Evolutionary conservation across 2,113 vertebrate species (phyloP), one percentile per base, ranked within the genome.

Genomic region (Nesospiza acunhae): DNA sequence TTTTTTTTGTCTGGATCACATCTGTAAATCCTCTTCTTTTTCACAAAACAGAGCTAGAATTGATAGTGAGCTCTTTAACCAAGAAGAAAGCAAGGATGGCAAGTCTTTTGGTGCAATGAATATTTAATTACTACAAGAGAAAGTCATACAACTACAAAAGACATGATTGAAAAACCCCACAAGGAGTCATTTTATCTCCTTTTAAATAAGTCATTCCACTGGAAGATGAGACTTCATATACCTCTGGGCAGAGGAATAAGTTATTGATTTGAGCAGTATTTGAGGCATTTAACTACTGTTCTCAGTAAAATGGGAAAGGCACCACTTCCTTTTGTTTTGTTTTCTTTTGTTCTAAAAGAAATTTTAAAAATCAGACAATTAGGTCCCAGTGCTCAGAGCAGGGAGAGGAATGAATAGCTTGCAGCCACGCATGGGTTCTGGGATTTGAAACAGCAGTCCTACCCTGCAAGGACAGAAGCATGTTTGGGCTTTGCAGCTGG

Each of bases 121-220:
- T 80, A 62, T 91, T 78, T 93, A 94, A 92, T 90, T 80, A 84
- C 86, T 73, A 42, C 39, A 77, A 53, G 50, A 10, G 55, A 90
- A 94, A 94, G 19, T 74, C 41, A 77, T 22, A n/a, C 13, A 90
- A 55, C 72, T 73, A 70, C 26, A 66, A 69, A 85, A 90, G 39
- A 63, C 35, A 76, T 22, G 56, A 85, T 8, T 77, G 75, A 83
- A 90, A 93, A 86, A 59, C 1, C 15, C 63, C 50, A 53, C 3
- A 9, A 92, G 59, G 35, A 83, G 77, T 80, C 28, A 80, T 90
- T 90, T 88, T 58, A 86, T 67, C 55, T 90, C 59, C 39, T 55
- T 73, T 81, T 88, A 94, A 87, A 62, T 79, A 90, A 84, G 50
- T 67, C 11, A 67, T 88, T 90, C 47, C 30, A 58, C 24, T 39